These are phyloP conservation scores for Dorcus hopei DNA, from an alignment of 2,888 invertebrate genomes.

Conservation along the genomic window DNA sequence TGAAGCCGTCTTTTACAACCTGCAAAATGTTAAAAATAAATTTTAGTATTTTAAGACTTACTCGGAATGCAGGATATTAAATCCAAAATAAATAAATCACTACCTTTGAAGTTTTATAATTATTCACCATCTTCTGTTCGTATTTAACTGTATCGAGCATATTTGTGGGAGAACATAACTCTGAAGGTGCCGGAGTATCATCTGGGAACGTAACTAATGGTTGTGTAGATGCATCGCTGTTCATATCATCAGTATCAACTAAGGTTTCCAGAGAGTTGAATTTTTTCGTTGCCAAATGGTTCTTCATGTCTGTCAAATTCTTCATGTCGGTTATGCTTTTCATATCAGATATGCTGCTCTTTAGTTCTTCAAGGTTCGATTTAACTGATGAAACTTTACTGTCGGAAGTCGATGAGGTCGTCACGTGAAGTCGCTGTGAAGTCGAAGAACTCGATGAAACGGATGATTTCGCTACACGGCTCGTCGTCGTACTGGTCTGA, in stretches of 20 bases:
- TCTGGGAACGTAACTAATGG: constrained; percentile 81
- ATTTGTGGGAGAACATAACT: constrained; percentile 44
- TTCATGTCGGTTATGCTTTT: constrained; percentile 58
- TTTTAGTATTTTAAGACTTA: neutral
- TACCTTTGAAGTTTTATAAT: constrained; percentile 71
- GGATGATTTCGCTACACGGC: constrained; percentile 39
- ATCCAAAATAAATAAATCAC: neutral
- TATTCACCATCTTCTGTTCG: constrained; percentile 79
- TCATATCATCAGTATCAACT: constrained; percentile 63
- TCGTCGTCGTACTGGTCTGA: constrained; percentile 60
- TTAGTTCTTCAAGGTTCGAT: constrained; percentile 73
- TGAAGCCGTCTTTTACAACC: constrained; percentile 78
- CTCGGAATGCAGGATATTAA: neutral
- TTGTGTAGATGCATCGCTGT: constrained; percentile 50
- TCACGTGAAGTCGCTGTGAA: constrained; percentile 52
- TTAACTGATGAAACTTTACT: constrained; percentile 76
- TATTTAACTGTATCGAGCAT: constrained; percentile 68
- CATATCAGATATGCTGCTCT: constrained; percentile 85
- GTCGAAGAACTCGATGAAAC: constrained; percentile 39
- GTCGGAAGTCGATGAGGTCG: constrained; percentile 56
- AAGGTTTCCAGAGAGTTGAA: constrained; percentile 64
- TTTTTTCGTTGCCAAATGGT: constrained; percentile 7
- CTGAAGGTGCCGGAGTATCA: constrained; percentile 66
- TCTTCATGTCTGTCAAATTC: constrained; percentile 8
- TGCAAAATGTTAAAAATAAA: constrained; percentile 27